A percentile compares a stretch with the other conserved stretches of the same genome.
Evolutionary conservation across 2,797 vertebrate species (phyloP).

Genomic region (Galagoides demidoff): DNA sequence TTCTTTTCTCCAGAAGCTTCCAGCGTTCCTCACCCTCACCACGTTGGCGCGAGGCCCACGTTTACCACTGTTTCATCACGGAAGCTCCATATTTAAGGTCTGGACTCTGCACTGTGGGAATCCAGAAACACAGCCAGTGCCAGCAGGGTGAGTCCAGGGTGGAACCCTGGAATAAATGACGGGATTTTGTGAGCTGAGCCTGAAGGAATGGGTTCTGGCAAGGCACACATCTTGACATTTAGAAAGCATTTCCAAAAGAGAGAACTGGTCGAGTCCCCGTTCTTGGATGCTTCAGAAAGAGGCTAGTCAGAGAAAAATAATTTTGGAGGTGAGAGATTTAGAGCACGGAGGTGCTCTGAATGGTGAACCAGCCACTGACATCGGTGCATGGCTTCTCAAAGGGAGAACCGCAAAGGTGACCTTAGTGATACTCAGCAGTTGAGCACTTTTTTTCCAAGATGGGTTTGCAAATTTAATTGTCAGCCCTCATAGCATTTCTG

Average conservation of each 20-base stretch:
- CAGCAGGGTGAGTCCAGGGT: not conserved
- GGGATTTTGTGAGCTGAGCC: not conserved
- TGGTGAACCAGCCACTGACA: no score
- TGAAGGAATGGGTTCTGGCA: not conserved
- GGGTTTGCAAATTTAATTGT: no score
- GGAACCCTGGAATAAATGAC: not conserved
- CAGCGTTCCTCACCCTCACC: not conserved
- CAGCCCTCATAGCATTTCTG: not conserved
- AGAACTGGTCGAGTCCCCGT: not conserved
- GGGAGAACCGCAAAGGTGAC: no score
- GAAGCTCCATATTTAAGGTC: not conserved
- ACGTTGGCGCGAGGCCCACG: fast-evolving
- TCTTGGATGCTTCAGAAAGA: not conserved
- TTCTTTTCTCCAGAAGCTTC: not conserved
- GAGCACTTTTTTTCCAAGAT: no score
- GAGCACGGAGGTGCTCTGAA: no score
- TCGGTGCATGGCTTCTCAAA: no score
- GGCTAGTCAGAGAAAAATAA: not conserved
- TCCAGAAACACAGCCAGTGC: fast-evolving
- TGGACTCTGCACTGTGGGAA: fast-evolving
- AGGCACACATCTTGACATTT: not conserved
- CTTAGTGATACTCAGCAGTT: no score
- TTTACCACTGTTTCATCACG: fast-evolving
- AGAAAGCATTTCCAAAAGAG: not conserved
- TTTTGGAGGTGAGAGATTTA: not conserved